Evolutionary conservation across 2,888 invertebrate genomes (phyloP).

Genomic region (Lycaena phlaeas): DNA sequence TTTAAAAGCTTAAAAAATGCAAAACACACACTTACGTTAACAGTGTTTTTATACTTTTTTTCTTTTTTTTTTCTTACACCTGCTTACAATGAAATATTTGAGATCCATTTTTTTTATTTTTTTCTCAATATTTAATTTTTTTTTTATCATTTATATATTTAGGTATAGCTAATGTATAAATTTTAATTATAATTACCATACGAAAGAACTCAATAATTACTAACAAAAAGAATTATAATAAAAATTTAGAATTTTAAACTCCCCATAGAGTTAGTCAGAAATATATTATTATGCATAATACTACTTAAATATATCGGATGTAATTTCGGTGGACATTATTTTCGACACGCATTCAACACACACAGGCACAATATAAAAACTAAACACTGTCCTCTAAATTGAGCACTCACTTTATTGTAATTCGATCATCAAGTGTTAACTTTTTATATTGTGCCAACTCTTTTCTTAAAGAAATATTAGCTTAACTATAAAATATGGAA

Average conservation of each 20-base stretch:
- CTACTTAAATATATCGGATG: constrained; percentile 14
- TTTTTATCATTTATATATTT: constrained; percentile 20
- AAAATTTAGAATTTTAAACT: constrained; percentile 27
- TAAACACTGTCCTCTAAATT: neutral
- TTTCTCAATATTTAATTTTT: constrained; percentile 18
- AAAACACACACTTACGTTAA: constrained; percentile 8
- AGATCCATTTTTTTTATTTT: constrained; percentile 19
- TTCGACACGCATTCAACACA: constrained; percentile 14
- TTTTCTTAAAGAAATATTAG: constrained; percentile 15
- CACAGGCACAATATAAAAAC: constrained; percentile 9
- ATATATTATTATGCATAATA: constrained; percentile 13
- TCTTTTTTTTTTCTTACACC: constrained; percentile 6
- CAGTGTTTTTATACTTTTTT: constrained; percentile 18
- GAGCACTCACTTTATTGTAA: neutral
- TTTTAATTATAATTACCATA: constrained; percentile 5
- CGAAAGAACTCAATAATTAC: constrained; percentile 29
- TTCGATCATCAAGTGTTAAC: neutral
- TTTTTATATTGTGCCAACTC: constrained; percentile 1
- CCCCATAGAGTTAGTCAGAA: constrained; percentile 24
- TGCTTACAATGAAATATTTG: constrained; percentile 11
- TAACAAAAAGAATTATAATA: constrained; percentile 10
- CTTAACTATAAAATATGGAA: constrained; percentile 29
- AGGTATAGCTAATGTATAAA: constrained; percentile 10
- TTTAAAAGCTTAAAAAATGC: constrained; percentile 8
- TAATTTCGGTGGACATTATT: constrained; percentile 36